Base-by-base conservation (phyloP, 1,140 invertebrate species). In the Bombus superbus region DNA sequence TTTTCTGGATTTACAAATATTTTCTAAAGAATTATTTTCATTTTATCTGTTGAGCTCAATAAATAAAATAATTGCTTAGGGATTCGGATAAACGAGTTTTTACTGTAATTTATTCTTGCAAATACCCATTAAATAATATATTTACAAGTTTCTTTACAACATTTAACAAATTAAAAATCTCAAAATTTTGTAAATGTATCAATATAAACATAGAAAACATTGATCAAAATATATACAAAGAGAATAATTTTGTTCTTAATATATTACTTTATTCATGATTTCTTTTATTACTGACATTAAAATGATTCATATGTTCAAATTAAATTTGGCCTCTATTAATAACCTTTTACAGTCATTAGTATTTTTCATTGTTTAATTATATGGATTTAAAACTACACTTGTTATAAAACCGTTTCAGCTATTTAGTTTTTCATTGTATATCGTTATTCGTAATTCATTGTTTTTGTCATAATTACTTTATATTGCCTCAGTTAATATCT, bases 1-100 rank as follows among this genome's bases (percentile, higher is more conserved):
- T 32, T 78, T 44, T 78, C 13, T 47, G 66, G 2, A 32, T 75
- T 53, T 18, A 66, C 28, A 38, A 25, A 68, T 79, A 68, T 68
- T 79, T 35, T 35, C 62, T 53, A 35, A 73, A 2, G 28, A 40
- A 62, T 59, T 35, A 35, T 35, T 62, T 73, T 62, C 8, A 3
- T 64, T 62, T 22, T 73, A n/a, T 53, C 4, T 25, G n/a, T 53
- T 64, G n/a, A 9, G 15, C n/a, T 28, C 25, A 66, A 38, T 79
- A 69, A 68, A 47, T 68, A 35, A 68, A 11, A 10, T 18, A 72
- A 59, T 32, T 72, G 47, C 8, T 69, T 69, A 78, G 28, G 47
- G 64, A 78, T 83, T 79, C 75, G 64, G 47, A 84, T 84, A 84
- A 78, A 84, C 75, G 82, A 84, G 82, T 84, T 84, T 84, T 42